A percentile compares a stretch with the other conserved stretches of the same genome.
Conservation (phyloP, 2,888 invertebrate species). For the Tachina fera region DNA sequence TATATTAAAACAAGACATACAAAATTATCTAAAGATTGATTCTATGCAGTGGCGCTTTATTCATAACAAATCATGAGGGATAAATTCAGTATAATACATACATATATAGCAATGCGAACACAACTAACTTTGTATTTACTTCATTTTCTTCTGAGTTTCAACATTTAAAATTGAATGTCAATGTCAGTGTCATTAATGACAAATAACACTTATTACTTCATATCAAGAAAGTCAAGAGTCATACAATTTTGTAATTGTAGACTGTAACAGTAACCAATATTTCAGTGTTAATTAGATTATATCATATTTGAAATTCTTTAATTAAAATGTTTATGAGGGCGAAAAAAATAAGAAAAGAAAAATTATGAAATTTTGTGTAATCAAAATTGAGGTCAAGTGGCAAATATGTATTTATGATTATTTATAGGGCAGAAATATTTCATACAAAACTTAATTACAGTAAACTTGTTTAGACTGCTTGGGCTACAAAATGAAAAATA, state of each 20-base stretch:
- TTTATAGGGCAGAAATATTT: background rate
- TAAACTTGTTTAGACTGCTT: background rate
- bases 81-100: too few relatives aligned
- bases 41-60: too few relatives aligned
- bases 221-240: background rate
- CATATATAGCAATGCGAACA: too few relatives aligned
- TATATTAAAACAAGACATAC: too few relatives aligned
- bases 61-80: too few relatives aligned
- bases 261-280: background rate
- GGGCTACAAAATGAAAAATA: background rate
- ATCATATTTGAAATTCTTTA: slow-evolving; percentile 58
- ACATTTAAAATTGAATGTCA: slow-evolving; percentile 60
- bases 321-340: slow-evolving; percentile 55
- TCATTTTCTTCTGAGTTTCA: background rate
- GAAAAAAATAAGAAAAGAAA: slow-evolving; percentile 28
- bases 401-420: slow-evolving; percentile 22
- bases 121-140: background rate
- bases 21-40: too few relatives aligned
- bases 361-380: slow-evolving; percentile 41
- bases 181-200: slow-evolving; percentile 58
- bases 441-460: background rate
- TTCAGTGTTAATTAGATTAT: slow-evolving; percentile 39
- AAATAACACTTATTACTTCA: slow-evolving; percentile 41
- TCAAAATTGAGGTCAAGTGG: slow-evolving; percentile 45
- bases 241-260: background rate